Base-by-base conservation (phyloP, 1,140 invertebrate species). In the Aphelinus certus region DNA sequence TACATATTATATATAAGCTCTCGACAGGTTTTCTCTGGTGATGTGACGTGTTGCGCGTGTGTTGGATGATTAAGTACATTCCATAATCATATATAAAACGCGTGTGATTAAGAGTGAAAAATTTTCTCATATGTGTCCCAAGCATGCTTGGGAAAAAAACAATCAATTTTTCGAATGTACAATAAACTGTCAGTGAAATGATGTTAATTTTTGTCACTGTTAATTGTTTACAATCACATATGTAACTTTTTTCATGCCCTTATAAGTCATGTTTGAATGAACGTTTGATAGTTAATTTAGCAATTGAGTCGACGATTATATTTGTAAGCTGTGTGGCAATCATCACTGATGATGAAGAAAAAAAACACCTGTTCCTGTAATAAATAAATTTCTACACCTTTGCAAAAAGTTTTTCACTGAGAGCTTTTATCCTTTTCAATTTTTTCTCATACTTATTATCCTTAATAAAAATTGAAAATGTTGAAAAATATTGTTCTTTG, bases 321-420 rank as follows among this genome's bases (percentile, higher is more conserved):
- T 71, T 64, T 71, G 62, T 71, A 69, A 75, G 61, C 60, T 69
- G 66, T 64, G 60, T 69, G 73, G 73, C 64, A 57, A 68, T 69
- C 9, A 70, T 57, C 48, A 75, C 45, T 62, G 26, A 63, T 75
- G 4, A 69, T 65, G 51, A 64, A 70, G 26, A 9, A 63, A 55
- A 71, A 7, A 71, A 68, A 71, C 64, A 68, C 57, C 63, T 76
- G 69, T 76, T 76, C 69, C 75, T 76, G 67, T 60, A 67, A 68
- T 60, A 67, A 68, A 71, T 67, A 71, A 71, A 76, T 76, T 76
- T 76, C 69, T 76, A 76, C 75, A 76, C 57, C 55, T 71, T 76
- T 76, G 69, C 69, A 76, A 76, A 45, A 48, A 67, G 7, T 2
- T 4, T 48, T 68, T 56, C 26, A 26, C 26, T 26, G 26, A 26